Evolutionary conservation across 2,113 vertebrate genomes (phyloP), one percentile per base, ranked within the genome.

Genomic region (Aegithalos caudatus): DNA sequence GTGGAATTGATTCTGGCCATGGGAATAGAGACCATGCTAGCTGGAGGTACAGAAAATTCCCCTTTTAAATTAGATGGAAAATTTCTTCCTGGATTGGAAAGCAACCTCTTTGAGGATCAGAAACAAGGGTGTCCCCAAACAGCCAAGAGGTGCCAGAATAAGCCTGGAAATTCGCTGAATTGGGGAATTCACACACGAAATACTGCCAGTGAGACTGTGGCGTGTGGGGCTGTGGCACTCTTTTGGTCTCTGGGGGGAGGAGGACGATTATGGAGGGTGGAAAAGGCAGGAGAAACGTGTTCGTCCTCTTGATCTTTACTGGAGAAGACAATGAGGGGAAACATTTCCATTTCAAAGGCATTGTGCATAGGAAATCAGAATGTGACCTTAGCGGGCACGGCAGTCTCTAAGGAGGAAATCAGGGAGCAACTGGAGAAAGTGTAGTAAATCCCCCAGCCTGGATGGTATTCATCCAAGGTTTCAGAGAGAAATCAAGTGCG

Each of bases 381-480:
- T 37, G 56, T 91, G 96, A 96, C 86, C 97, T 95, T 94, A 95
- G 67, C 12, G 11, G 82, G 77, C 53, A 57, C 71, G 42, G 56
- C 56, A 91, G 44, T 92, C 96, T 95, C 96, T 27, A 10, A 94
- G 81, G 92, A 96, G 95, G 94, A 94, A 97, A 91, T 58, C 70
- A 37, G 50, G 69, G 91, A 91, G 92, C 95, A 96, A 97, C 90
- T 94, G 93, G 81, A 94, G 97, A 96, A 97, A 94, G 96, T 96
- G 91, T 24, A 93, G 95, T 87, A 95, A 95, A 97, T 88, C 84
- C 82, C 44, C 37, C 27, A 16, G 77, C 45, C 84, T 71, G 56
- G 72, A 96, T 79, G 73, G 84, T 78, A 67, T 94, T 94, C 92
- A 80, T 62, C 61, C 71, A 79, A 66, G 81, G 27, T 62, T 92